These are phyloP conservation scores for Drosophila peninsularis DNA, from an alignment of 2,888 invertebrate species.

Conservation along the genomic window DNA sequence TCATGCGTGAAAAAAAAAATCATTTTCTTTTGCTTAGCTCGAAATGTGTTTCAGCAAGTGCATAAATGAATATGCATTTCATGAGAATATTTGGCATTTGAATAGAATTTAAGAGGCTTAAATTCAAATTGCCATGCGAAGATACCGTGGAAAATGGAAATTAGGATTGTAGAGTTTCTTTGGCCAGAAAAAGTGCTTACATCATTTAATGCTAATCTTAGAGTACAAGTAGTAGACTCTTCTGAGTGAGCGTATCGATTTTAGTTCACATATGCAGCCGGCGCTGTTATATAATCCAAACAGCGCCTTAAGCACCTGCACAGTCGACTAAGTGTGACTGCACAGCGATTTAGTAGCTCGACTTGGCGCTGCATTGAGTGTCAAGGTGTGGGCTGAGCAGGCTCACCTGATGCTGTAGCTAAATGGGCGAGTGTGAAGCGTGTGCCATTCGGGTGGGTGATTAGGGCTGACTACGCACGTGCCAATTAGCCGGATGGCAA, in stretches of 20 bases:
- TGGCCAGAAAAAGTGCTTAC: no score
- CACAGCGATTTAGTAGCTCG: slow-evolving; percentile 18
- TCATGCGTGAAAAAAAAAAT: no score
- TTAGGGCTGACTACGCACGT: slow-evolving; percentile 59
- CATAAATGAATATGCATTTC: no score
- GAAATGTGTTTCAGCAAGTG: no score
- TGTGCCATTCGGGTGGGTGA: slow-evolving; percentile 51
- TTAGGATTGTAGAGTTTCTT: no score
- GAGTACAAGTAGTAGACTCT: no score
- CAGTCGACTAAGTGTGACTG: slow-evolving; percentile 21
- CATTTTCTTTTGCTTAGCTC: no score
- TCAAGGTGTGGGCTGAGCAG: not conserved
- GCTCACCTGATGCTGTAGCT: slow-evolving; percentile 4
- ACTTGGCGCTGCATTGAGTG: not conserved
- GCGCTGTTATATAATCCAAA: slow-evolving; percentile 2
- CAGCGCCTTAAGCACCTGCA: slow-evolving; percentile 5
- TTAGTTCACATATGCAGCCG: not conserved
- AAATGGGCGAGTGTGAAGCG: slow-evolving; percentile 45
- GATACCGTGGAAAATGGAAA: no score
- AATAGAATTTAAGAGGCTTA: no score
- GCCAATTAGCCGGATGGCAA: slow-evolving; percentile 62
- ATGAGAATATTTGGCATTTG: no score
- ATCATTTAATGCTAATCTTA: no score
- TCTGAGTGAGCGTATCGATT: slow-evolving; percentile 22
- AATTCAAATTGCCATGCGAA: no score